Percentiles rank a stretch among this genome's conserved stretches.
Evolutionary conservation across 2,113 vertebrate genomes (phyloP).

Genomic region (Lutjanus erythropterus): DNA sequence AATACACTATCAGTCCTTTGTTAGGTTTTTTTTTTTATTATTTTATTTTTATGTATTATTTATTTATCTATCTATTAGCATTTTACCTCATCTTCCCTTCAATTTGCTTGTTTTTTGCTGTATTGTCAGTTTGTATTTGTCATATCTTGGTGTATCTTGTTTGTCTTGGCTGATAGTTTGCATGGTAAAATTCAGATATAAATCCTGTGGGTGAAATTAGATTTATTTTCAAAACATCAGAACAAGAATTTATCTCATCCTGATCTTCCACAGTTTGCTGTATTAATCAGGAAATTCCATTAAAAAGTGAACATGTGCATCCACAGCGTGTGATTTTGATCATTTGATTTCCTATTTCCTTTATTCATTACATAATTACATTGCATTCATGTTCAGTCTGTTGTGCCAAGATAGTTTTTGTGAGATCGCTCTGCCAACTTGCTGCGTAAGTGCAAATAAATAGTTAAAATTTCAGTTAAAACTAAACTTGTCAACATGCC

Average conservation of each 20-base stretch:
- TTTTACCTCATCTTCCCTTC: too few relatives aligned
- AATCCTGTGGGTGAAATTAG: neutral
- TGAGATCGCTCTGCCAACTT: neutral
- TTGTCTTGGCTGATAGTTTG: too few relatives aligned
- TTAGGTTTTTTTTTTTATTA: too few relatives aligned
- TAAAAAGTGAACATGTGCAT: neutral
- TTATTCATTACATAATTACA: neutral
- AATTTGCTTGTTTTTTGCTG: too few relatives aligned
- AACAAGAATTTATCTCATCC: neutral
- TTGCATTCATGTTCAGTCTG: neutral
- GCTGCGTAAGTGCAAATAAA: neutral
- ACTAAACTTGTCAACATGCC: too few relatives aligned
- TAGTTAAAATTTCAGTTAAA: neutral
- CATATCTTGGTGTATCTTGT: too few relatives aligned
- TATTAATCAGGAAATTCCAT: neutral
- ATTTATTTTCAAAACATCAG: neutral
- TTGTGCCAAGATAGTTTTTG: neutral
- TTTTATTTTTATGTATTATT: too few relatives aligned
- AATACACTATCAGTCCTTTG: too few relatives aligned
- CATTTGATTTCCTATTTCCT: neutral
- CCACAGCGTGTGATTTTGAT: neutral
- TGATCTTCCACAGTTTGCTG: neutral
- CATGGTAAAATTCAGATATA: too few relatives aligned
- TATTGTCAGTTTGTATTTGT: too few relatives aligned
- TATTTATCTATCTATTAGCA: too few relatives aligned